Conservation (phyloP, 2,113 vertebrate genomes). For the Illadopsis cleaveri region DNA sequence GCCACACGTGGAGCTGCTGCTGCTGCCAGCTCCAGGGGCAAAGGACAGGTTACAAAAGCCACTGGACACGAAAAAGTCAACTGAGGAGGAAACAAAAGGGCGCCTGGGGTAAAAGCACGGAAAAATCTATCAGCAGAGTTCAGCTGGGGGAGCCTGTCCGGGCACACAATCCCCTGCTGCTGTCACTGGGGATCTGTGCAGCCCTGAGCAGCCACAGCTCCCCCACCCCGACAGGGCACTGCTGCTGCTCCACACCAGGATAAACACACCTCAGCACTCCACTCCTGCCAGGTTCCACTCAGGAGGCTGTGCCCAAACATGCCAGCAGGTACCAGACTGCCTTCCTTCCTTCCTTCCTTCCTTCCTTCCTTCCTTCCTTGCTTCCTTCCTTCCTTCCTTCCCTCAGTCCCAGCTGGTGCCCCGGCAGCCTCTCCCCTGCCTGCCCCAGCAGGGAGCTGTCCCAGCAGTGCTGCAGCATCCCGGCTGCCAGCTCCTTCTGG, state of each 20-base stretch:
- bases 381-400: neutral
- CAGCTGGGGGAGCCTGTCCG: neutral
- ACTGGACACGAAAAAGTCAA: neutral
- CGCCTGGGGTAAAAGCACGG: neutral
- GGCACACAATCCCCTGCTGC: neutral
- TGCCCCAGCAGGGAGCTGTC: neutral
- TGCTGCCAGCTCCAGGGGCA: neutral
- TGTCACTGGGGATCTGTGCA: accelerated
- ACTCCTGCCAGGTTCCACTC: accelerated
- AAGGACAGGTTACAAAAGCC: neutral
- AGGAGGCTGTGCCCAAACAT: accelerated
- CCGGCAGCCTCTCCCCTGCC: neutral
- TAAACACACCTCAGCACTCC: no score
- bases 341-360: no score
- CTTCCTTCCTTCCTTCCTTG: neutral
- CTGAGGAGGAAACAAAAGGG: neutral
- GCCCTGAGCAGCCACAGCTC: neutral
- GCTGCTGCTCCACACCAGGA: accelerated
- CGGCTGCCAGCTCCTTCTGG: neutral
- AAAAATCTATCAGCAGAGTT: neutral
- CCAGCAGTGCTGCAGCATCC: accelerated
- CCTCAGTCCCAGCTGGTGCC: neutral
- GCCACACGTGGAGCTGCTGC: neutral
- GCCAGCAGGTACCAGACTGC: accelerated
- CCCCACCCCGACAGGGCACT: neutral